These are phyloP conservation scores for Xenentodon cancila DNA, from an alignment of 2,797 vertebrate genomes.

Conservation along the genomic window DNA sequence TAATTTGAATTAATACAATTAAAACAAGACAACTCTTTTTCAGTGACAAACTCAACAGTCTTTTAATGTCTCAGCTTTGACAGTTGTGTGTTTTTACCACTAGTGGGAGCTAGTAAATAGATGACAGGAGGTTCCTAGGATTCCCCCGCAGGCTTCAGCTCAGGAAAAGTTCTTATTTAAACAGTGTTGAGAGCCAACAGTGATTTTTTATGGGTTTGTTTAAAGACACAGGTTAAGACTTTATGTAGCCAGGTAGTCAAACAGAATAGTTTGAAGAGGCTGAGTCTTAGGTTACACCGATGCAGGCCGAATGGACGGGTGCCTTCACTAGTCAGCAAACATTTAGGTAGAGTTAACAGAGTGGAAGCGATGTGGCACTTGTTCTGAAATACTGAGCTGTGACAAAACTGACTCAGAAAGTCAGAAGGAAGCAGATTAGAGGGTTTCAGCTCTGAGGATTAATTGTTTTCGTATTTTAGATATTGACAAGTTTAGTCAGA, in stretches of 20 bases:
- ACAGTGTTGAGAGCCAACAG: slow-evolving; percentile 62
- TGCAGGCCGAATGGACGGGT: slow-evolving; percentile 59
- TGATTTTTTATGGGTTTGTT: slow-evolving; percentile 79
- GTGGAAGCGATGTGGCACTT: slow-evolving; percentile 30
- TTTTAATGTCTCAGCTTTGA: not conserved
- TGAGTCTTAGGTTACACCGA: slow-evolving; percentile 57
- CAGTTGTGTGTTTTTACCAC: slow-evolving; percentile 63
- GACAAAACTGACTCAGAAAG: slow-evolving; percentile 11
- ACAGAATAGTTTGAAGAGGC: slow-evolving; percentile 60
- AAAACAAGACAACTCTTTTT: not conserved
- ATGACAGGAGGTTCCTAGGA: slow-evolving; percentile 25
- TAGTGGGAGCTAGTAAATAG: slow-evolving; percentile 78
- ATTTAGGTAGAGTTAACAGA: slow-evolving; percentile 40
- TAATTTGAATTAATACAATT: not conserved
- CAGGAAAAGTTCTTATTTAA: slow-evolving; percentile 58
- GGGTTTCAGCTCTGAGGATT: slow-evolving; percentile 14
- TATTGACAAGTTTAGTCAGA: slow-evolving; percentile 45
- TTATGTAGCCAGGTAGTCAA: slow-evolving; percentile 65
- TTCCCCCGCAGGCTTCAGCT: slow-evolving; percentile 39
- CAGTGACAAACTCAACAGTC: not conserved
- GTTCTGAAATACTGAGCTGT: slow-evolving; percentile 13
- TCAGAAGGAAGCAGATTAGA: not conserved
- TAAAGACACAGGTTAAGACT: slow-evolving; percentile 74
- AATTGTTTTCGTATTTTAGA: slow-evolving; percentile 26
- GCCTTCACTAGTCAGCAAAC: slow-evolving; percentile 53